phyloP scores from a whole-genome alignment of 1,140 invertebrate genomes.

The Danaus melanippus region DNA sequence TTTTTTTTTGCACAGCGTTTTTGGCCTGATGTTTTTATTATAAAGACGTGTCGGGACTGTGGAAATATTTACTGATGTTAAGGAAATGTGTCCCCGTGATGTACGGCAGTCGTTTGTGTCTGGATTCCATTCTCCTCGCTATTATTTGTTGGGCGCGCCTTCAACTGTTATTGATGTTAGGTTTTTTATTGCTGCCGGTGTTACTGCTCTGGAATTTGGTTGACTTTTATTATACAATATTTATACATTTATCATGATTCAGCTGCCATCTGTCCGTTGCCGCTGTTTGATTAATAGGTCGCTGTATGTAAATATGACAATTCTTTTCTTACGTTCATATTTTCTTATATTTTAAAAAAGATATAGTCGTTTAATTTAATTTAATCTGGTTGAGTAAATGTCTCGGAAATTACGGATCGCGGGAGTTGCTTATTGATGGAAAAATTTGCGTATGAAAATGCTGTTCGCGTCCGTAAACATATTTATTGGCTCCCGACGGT shows the following conservation, averaged over 20 bases:
- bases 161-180: conserved; percentile 23
- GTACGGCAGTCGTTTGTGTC: conserved; percentile 35
- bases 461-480: conserved; percentile 7
- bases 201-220: not conserved
- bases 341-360: not conserved
- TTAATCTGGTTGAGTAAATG: conserved; percentile 2
- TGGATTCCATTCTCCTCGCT: conserved; percentile 20
- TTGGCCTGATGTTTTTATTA: conserved; percentile 63
- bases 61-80: conserved; percentile 51
- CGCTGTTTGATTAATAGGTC: no score
- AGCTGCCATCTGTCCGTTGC: no score
- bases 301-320: no score
- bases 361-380: conserved; percentile 10
- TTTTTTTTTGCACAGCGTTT: conserved; percentile 36
- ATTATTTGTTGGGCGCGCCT: conserved; percentile 29
- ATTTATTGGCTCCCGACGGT: conserved; percentile 13
- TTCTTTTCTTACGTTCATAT: no score
- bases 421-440: conserved; percentile 9
- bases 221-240: conserved; percentile 4
- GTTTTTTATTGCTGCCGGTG: not conserved
- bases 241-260: no score
- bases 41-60: conserved; percentile 46
- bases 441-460: conserved; percentile 13
- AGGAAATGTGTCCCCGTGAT: conserved; percentile 35
- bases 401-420: conserved; percentile 7